Evolutionary conservation across 2,113 vertebrate species (phyloP).

Genomic region (Pachyramphus minor): DNA sequence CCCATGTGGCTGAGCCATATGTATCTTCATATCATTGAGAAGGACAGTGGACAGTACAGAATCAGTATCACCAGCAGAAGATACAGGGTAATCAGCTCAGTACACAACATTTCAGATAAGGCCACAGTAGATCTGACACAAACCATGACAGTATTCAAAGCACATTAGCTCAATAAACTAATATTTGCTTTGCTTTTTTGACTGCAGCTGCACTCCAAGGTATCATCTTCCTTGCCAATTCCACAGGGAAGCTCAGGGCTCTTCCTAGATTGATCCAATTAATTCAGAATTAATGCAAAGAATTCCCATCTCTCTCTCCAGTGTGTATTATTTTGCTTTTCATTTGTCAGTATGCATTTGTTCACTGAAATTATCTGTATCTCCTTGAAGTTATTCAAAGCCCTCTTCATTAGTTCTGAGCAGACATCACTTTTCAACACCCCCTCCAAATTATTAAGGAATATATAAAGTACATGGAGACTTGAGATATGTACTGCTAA

Average conservation of each 20-base stretch:
- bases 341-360: neutral
- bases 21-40: neutral
- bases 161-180: neutral
- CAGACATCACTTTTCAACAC: neutral
- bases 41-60: neutral
- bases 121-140: neutral
- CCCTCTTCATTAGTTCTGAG: neutral
- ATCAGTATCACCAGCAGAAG: neutral
- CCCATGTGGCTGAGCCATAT: neutral
- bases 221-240: neutral
- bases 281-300: neutral
- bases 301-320: neutral
- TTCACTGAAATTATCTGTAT: neutral
- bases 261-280: neutral
- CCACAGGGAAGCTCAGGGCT: neutral
- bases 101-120: neutral
- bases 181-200: neutral
- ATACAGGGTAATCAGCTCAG: neutral
- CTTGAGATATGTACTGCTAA: neutral
- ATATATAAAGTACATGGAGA: neutral
- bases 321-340: neutral
- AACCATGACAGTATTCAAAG: neutral
- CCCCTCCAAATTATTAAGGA: neutral
- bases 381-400: neutral
- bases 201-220: neutral